Evolutionary conservation across 2,888 invertebrate genomes (phyloP), one percentile per base, ranked within the genome.

Genomic region (Oscheius sp.): DNA sequence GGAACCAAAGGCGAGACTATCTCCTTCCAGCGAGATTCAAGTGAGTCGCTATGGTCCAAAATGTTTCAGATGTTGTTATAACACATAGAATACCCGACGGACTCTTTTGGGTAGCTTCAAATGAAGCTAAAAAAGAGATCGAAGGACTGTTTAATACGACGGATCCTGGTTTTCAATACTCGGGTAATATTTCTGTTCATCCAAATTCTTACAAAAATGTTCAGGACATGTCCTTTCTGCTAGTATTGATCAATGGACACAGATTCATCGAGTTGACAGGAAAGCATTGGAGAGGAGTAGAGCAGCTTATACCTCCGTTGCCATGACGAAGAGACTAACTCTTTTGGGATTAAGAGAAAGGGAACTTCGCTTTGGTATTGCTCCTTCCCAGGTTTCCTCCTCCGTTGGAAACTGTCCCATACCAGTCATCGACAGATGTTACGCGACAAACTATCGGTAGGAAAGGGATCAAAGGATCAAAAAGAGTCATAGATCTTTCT

Each of bases 111-210:
- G 78, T 75, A 3, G 82, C 82, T 0, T 78, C 82, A 12, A 73
- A 71, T 26, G 84, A 84, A 65, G 82, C 82, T n/a, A 75, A 78
- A 61, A 67, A 74, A 38, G 84, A 84, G 59, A 76, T 78, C 0
- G 59, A 71, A 30, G 69, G 68, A 22, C 71, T 82, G 26, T 80
- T 80, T 69, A 81, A 83, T 64, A 77, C 78, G 54, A 75, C 77
- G 14, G 81, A 78, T 61, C 75, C 74, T n/a, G 74, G 73, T 0
- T 73, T 68, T 56, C 73, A 72, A 62, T 77, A 75, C 54, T 77
- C 77, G 14, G 71, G 71, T 71, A 30, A 22, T 30, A n/a, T n/a
- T n/a, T n/a, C n/a, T n/a, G n/a, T n/a, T n/a, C n/a, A 17, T 56
- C 12, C 41, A 6, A 6, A 41, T 14, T 14, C 22, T 59, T 6